Evolutionary conservation across 2,113 vertebrate genomes (phyloP), one percentile per base, ranked within the genome.

Genomic region (Morone saxatilis): DNA sequence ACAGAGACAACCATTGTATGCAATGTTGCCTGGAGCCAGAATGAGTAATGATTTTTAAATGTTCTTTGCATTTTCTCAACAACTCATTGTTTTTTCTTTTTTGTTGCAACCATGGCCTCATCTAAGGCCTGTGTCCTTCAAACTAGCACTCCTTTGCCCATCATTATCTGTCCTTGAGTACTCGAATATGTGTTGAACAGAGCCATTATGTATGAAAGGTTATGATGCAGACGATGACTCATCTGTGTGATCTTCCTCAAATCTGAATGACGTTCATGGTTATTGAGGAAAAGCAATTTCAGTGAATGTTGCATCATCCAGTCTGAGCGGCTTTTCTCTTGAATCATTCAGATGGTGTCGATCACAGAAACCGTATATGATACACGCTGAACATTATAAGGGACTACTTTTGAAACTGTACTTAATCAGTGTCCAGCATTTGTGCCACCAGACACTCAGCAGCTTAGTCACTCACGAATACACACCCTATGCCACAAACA

Each of bases 401-500:
- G n/a, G n/a, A 65, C 5, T 17, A 1, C 53, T 31, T 69, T 8
- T 72, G 43, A 56, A n/a, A 1, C 51, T 12, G 19, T 6, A 12
- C 48, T 78, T 4, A 56, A 11, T 81, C 38, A 53, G 20, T 14
- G 59, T 31, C n/a, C 41, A 20, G 13, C 5, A 13, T 81, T 69
- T 74, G 38, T 66, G 61, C 67, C 40, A 41, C 16, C 11, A 60
- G 57, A 71, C 40, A 13, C 17, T 56, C 22, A 10, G 69, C 59
- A 7, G 72, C 63, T 70, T 53, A 78, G 71, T 84, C 81, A 72
- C 54, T 5, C 7, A 41, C 40, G 17, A 50, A 66, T 6, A 62
- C 63, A 75, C 19, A 11, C 31, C 62, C 45, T 71, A 66, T 14
- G 41, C 54, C 53, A 41, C 22, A 73, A 81, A 80, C 76, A 62